A percentile compares a stretch with the other conserved stretches of the same genome.
Evolutionary conservation across 2,888 invertebrate species (phyloP).

Genomic region (Andrena dorsata): DNA sequence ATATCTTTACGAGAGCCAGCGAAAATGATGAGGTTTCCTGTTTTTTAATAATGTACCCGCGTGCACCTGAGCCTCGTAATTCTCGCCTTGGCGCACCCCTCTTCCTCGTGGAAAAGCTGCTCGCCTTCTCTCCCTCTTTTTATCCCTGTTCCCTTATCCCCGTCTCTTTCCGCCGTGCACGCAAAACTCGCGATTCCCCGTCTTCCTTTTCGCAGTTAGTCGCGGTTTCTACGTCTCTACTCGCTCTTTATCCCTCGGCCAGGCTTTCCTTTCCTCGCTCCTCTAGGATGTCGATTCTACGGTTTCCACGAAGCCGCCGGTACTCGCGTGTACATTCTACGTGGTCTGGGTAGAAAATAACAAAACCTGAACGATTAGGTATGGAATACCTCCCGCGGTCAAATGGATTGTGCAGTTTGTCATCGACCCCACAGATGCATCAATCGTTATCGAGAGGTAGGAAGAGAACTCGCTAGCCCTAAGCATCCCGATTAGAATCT

Average conservation of each 20-base stretch:
- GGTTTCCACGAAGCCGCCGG: conserved; percentile 14
- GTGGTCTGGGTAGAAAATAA: background rate
- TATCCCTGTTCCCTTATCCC: conserved; percentile 15
- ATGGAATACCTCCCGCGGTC: background rate
- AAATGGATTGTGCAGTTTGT: no score
- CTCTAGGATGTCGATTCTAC: background rate
- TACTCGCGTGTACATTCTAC: background rate
- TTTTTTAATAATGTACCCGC: conserved; percentile 83
- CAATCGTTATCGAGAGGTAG: no score
- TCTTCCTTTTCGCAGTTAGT: conserved; percentile 47
- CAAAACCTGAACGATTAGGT: background rate
- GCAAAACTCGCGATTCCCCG: conserved; percentile 29
- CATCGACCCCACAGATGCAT: no score
- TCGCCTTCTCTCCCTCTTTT: conserved; percentile 46
- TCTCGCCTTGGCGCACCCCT: conserved; percentile 69
- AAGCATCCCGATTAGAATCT: no score
- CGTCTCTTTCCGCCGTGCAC: conserved; percentile 37
- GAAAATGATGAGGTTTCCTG: conserved; percentile 84
- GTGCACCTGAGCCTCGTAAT: conserved; percentile 83
- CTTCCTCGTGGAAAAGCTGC: conserved; percentile 58
- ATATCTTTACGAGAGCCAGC: conserved; percentile 82
- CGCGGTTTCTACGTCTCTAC: conserved; percentile 55
- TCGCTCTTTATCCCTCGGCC: conserved; percentile 42
- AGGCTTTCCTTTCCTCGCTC: conserved; percentile 42
- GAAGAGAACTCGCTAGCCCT: no score